Evolutionary conservation across 30 jellyfish, hydroid and myxozoan species (phyloP).

Genomic region (Turritopsis dohrnii): DNA sequence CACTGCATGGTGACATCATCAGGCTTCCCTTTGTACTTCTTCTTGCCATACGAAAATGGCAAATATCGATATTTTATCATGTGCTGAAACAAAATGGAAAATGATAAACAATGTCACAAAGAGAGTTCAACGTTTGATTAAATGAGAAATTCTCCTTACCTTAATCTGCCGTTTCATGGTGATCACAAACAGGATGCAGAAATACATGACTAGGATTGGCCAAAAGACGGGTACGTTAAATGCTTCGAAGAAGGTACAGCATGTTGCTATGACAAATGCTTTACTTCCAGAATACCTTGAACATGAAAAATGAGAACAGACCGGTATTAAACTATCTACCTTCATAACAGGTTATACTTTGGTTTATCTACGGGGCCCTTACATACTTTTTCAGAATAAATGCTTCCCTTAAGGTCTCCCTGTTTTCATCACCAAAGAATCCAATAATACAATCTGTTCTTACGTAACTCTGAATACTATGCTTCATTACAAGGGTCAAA

Average conservation of each 20-base stretch:
- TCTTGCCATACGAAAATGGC: slow-evolving; percentile 88
- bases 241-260: slow-evolving; percentile 85
- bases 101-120: neutral
- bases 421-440: too few relatives aligned
- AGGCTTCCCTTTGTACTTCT: slow-evolving; percentile 78
- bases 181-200: slow-evolving; percentile 73
- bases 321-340: too few relatives aligned
- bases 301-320: neutral
- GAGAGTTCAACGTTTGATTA: neutral
- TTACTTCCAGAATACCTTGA: slow-evolving; percentile 82
- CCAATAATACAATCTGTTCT: too few relatives aligned
- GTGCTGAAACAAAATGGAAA: slow-evolving; percentile 57
- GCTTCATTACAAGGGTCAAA: too few relatives aligned
- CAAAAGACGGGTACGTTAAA: slow-evolving; percentile 96
- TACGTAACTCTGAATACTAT: too few relatives aligned
- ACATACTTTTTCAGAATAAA: too few relatives aligned
- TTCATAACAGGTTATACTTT: too few relatives aligned
- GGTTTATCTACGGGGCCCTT: too few relatives aligned
- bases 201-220: slow-evolving; percentile 97
- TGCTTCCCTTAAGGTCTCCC: too few relatives aligned
- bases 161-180: slow-evolving; percentile 91
- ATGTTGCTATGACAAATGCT: slow-evolving; percentile 63
- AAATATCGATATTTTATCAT: slow-evolving; percentile 90
- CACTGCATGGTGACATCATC: slow-evolving; percentile 21
- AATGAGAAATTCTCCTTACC: too few relatives aligned